Evolutionary conservation across 1,140 invertebrate genomes (phyloP).

Genomic region (Palaemon carinicauda): DNA sequence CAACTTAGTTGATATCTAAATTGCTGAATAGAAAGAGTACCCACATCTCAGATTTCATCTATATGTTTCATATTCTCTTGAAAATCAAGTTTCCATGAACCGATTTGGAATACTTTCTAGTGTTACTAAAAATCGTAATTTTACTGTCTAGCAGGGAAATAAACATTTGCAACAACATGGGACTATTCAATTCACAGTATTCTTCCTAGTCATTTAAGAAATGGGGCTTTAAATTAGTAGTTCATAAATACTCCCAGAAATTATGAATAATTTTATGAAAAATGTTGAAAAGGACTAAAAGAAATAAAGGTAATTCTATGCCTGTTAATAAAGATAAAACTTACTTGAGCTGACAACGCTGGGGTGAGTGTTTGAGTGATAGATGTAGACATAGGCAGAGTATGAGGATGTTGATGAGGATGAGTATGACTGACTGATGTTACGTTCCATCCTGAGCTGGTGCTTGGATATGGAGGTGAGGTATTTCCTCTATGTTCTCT

Average conservation of each 20-base stretch:
- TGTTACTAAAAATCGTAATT: no score
- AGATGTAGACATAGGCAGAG: constrained; percentile 61
- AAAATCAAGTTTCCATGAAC: no score
- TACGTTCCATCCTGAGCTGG: constrained; percentile 45
- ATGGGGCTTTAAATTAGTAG: no score
- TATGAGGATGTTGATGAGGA: neutral
- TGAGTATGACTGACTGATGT: constrained; percentile 29
- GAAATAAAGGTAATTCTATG: neutral
- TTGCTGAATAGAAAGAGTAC: neutral
- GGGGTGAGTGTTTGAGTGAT: constrained; percentile 45
- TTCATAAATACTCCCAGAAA: no score
- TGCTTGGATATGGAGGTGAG: constrained; percentile 53
- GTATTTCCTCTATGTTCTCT: constrained; percentile 43
- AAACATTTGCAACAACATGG: no score
- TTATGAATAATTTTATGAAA: no score
- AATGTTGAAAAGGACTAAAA: no score
- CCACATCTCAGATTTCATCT: neutral
- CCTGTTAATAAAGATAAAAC: neutral
- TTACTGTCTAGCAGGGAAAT: no score
- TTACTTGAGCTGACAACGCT: constrained; percentile 53
- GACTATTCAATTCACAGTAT: no score
- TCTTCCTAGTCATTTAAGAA: no score
- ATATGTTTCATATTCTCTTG: no score
- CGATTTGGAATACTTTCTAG: no score
- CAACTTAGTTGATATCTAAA: neutral